Percentiles rank a stretch among this genome's conserved stretches.
Evolutionary conservation across 2,888 invertebrate genomes (phyloP).

Genomic region (Deroplatys truncata): DNA sequence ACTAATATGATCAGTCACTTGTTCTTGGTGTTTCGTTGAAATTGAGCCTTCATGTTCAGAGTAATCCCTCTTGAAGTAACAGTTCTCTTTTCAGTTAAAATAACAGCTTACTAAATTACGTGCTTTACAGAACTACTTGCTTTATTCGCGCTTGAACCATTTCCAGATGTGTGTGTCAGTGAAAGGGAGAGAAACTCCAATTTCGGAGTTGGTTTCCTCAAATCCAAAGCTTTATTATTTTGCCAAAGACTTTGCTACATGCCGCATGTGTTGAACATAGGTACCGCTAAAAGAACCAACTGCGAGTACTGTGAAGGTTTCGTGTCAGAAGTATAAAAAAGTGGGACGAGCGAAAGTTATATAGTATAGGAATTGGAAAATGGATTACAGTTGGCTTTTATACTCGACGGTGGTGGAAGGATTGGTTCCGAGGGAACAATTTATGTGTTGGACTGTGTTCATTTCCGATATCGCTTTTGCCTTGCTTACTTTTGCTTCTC

Average conservation of each 20-base stretch:
- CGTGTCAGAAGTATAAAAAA: neutral
- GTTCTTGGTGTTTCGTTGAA: too few relatives aligned
- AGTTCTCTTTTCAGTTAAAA: too few relatives aligned
- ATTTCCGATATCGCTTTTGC: constrained; percentile 24
- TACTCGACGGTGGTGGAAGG: constrained; percentile 16
- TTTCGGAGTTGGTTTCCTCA: neutral
- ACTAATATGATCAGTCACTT: too few relatives aligned
- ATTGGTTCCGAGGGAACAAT: constrained; percentile 22
- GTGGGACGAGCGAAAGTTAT: neutral
- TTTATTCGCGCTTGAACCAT: too few relatives aligned
- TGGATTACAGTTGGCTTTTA: constrained; percentile 26
- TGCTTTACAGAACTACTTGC: too few relatives aligned
- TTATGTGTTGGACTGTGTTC: constrained; percentile 23
- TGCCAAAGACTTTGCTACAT: neutral
- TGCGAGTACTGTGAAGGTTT: neutral
- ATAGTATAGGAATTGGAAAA: constrained; percentile 22
- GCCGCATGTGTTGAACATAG: neutral
- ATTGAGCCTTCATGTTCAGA: too few relatives aligned
- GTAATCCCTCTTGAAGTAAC: too few relatives aligned
- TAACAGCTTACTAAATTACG: too few relatives aligned
- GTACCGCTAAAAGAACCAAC: neutral
- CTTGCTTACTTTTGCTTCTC: neutral
- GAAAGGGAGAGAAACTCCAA: neutral
- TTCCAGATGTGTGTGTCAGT: neutral
- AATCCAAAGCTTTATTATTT: neutral